Percentiles rank a stretch among this genome's conserved stretches.
phyloP scores from a whole-genome alignment of 2,888 invertebrate genomes.

The Eupsilia transversa region DNA sequence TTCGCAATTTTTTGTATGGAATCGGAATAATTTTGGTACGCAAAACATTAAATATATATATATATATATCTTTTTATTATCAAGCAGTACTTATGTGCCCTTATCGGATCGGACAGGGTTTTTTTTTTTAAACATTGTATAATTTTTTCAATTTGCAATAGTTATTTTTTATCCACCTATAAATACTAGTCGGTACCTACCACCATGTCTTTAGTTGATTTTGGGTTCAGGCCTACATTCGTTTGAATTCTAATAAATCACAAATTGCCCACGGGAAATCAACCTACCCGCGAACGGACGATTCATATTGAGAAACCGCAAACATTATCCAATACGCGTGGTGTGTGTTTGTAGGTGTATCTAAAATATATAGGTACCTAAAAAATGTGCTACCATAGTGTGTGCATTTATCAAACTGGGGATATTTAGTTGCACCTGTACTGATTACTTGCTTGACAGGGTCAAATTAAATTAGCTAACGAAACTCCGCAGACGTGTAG shows the following conservation, averaged over 20 bases:
- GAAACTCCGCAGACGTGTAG: too few relatives aligned
- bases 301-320: constrained; percentile 46
- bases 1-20: too few relatives aligned
- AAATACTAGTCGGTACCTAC: constrained; percentile 2
- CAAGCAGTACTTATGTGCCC: too few relatives aligned
- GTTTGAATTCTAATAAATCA: constrained; percentile 63
- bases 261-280: constrained; percentile 66
- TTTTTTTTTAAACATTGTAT: too few relatives aligned
- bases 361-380: neutral
- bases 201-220: constrained; percentile 30
- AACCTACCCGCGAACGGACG: constrained; percentile 49
- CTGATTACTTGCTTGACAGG: neutral
- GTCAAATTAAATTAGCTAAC: too few relatives aligned
- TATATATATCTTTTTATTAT: too few relatives aligned
- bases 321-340: constrained; percentile 24
- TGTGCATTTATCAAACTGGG: neutral
- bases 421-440: neutral
- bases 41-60: too few relatives aligned
- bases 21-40: too few relatives aligned
- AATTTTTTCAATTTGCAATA: neutral
- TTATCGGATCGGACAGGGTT: too few relatives aligned
- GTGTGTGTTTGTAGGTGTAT: neutral
- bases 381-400: neutral
- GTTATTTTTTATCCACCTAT: neutral
- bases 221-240: constrained; percentile 34